Conservation (phyloP, 2,888 invertebrate genomes). For the Cataglyphis albicans region DNA sequence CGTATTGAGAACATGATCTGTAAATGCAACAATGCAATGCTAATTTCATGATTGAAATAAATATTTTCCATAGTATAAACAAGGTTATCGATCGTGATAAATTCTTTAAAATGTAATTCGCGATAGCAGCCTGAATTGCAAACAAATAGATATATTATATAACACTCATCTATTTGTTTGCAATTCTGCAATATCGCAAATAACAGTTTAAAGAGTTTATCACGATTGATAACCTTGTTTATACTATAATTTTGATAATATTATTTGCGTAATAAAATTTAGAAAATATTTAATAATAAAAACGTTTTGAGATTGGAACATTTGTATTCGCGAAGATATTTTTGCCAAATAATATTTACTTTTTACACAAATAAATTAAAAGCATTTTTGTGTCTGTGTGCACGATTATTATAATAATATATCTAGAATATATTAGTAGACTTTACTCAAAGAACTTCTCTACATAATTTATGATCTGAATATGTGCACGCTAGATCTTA, state of each 20-base stretch:
- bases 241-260: not conserved
- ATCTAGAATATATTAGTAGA: conserved; percentile 19
- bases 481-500: conserved; percentile 33
- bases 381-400: not conserved
- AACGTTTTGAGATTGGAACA: not conserved
- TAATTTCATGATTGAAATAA: not conserved
- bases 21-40: not conserved
- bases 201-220: not conserved
- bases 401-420: not conserved
- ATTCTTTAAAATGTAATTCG: not conserved
- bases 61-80: too few relatives aligned
- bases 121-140: not conserved
- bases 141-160: not conserved
- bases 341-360: not conserved
- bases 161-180: not conserved
- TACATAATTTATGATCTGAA: conserved; percentile 42
- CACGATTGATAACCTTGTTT: not conserved
- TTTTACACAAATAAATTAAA: not conserved
- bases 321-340: not conserved
- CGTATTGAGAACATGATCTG: conserved; percentile 13
- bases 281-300: conserved; percentile 3
- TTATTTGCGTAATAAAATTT: not conserved
- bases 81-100: not conserved
- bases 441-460: not conserved
- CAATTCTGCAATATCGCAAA: not conserved